These are phyloP conservation scores for Camponotus vicinus DNA, from an alignment of 1,140 invertebrate species.

Conservation along the genomic window DNA sequence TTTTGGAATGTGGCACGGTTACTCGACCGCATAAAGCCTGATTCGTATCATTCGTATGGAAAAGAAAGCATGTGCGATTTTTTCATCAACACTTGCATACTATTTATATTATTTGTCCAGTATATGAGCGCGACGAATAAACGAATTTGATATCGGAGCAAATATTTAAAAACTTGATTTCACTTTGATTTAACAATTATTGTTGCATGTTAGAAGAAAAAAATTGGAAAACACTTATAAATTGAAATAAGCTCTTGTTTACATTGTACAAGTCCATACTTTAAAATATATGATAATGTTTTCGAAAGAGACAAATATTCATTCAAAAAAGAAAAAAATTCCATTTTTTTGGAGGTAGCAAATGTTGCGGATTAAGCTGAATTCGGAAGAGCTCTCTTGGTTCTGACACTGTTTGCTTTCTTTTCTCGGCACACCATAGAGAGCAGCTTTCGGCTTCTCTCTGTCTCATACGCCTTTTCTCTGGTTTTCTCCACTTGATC, in stretches of 20 bases:
- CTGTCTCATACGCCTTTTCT: constrained; percentile 16
- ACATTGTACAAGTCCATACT: not conserved
- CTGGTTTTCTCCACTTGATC: constrained; percentile 61
- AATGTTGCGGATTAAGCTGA: constrained; percentile 24
- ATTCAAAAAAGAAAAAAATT: not conserved
- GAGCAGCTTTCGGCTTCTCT: constrained; percentile 67
- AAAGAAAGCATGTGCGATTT: not conserved
- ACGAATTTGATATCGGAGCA: no score
- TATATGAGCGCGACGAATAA: no score
- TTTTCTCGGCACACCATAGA: constrained; percentile 7
- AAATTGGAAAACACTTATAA: not conserved
- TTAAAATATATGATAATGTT: not conserved
- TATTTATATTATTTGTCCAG: no score
- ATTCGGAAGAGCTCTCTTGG: constrained; percentile 21
- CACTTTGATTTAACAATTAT: not conserved
- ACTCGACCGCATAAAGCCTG: constrained; percentile 37
- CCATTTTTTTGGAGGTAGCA: not conserved
- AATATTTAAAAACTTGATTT: not conserved
- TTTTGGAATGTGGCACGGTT: not conserved
- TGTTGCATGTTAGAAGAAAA: not conserved
- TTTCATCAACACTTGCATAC: not conserved
- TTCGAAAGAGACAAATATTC: no score
- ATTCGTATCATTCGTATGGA: not conserved
- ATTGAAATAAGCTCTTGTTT: not conserved
- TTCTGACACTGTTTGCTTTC: constrained; percentile 8